Base-by-base conservation (phyloP, 1,140 invertebrate species). In the Ooceraea biroi region DNA sequence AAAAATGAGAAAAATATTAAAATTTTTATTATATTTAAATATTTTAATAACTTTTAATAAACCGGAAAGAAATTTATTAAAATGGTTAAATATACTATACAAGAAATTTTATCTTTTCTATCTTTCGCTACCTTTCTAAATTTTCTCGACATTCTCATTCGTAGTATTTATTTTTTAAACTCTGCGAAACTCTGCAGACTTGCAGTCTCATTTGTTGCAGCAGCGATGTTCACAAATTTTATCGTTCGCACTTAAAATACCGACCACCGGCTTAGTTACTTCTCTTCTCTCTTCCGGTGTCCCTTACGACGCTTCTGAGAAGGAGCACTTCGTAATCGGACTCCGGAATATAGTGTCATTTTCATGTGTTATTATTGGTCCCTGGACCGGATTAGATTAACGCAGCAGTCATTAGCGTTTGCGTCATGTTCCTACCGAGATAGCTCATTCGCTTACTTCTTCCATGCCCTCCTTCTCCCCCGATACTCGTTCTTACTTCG, bases 311-410 rank as follows among this genome's bases (percentile, higher is more conserved):
- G 19, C 27, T 82, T 73, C 71, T 41, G 22, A n/a, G 78, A 82
- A 71, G 55, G 36, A 50, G 41, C 41, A 22, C 27, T 57, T 74
- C 69, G 80, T 61, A 82, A 82, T 60, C 63, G n/a, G 77, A 82
- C 77, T 19, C 77, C 66, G 50, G 25, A 71, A 80, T 80, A 80
- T 80, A 66, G 88, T 86, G 82, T 89, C 82, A 89, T 88, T 86
- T 86, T 88, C 83, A 55, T 63, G 61, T 73, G 71, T 87, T 88
- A 88, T 90, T 90, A 89, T 90, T 90, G 85, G 85, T 83, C 77
- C 48, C 68, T 55, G 55, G 63, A 73, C 61, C 69, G 88, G 88
- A 90, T 90, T 88, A 90, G 83, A 90, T 90, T 89, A 89, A 90
- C 82, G 84, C 85, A 85, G 85, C 82, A 85, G 85, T 90, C 85